Conservation (phyloP, 2,797 vertebrate genomes). For the Malurus leucopterus region DNA sequence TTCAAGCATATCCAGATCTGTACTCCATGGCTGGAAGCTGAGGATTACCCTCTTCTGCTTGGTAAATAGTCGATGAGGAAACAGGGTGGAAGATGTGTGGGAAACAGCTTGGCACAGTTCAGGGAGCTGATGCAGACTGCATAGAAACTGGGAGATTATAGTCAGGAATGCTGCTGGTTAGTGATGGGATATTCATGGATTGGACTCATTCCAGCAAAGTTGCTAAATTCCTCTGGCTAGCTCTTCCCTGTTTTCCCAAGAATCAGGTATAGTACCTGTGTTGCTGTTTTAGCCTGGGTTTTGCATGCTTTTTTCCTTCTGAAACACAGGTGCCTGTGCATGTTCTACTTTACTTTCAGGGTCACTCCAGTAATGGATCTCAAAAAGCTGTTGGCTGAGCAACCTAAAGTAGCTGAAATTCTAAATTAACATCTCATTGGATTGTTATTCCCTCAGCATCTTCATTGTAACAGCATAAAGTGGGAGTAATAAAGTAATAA, state of each 20-base stretch:
- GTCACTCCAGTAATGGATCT: background rate
- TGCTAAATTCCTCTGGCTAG: background rate
- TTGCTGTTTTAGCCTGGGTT: background rate
- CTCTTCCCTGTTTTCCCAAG: background rate
- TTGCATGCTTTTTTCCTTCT: background rate
- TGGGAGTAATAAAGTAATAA: background rate
- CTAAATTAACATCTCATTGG: background rate
- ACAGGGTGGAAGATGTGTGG: background rate
- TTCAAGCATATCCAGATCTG: slow-evolving; percentile 85
- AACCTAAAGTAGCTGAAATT: background rate
- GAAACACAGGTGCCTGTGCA: background rate
- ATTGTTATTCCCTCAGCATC: background rate
- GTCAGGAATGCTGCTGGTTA: background rate
- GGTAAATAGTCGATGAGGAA: slow-evolving; percentile 66
- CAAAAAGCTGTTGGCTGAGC: background rate
- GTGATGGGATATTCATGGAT: background rate
- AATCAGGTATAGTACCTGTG: rapidly evolving
- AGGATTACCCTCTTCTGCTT: slow-evolving; percentile 90
- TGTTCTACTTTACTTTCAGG: background rate
- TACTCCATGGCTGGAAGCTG: slow-evolving; percentile 92
- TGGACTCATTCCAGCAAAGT: background rate
- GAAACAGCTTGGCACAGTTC: background rate
- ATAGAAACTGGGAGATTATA: background rate
- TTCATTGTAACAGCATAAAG: background rate
- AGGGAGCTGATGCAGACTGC: background rate